Evolutionary conservation across 1,140 invertebrate species (phyloP), one percentile per base, ranked within the genome.

Genomic region (Drosophila dunni): DNA sequence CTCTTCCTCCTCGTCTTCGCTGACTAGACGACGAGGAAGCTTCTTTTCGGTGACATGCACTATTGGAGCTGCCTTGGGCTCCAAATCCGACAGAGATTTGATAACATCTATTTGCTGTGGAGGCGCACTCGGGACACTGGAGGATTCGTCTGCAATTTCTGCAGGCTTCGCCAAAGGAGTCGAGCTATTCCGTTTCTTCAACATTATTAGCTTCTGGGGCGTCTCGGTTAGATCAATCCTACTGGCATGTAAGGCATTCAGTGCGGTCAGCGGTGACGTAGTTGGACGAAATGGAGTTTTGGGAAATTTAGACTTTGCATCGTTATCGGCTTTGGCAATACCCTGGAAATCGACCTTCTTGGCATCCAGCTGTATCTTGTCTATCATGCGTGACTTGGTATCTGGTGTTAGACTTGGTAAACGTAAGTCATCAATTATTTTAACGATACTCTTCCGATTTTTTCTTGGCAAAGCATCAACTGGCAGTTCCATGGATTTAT

Each of bases 211-310:
- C 34, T 68, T 71, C 1, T 71, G 20, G 0, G 80, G 70, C 7
- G 78, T 61, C 5, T 53, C 60, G 8, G 7, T 24, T 10, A 24
- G 29, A 13, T 44, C 36, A 2, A 44, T 60, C 34, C 1, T n/a
- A 6, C 2, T n/a, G n/a, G n/a, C n/a, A n/a, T n/a, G n/a, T n/a
- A 46, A 29, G 24, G 42, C 1, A 65, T n/a, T 3, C 36, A 62
- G 0, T 33, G n/a, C 7, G 0, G 51, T 34, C 0, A 13, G 3
- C 7, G n/a, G 17, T 36, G 53, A 5, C 3, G 29, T 8, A 38
- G 53, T 78, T 1, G 63, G n/a, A 1, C 83, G 81, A 1, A 50
- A 64, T 34, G 89, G 89, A 6, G 89, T 91, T 66, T 89, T 91
- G 1, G 89, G 89, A 51, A 71, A 91, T 8, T 38, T 75, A 1